Evolutionary conservation across 2,797 vertebrate species (phyloP).

Genomic region (Streptopelia turtur): DNA sequence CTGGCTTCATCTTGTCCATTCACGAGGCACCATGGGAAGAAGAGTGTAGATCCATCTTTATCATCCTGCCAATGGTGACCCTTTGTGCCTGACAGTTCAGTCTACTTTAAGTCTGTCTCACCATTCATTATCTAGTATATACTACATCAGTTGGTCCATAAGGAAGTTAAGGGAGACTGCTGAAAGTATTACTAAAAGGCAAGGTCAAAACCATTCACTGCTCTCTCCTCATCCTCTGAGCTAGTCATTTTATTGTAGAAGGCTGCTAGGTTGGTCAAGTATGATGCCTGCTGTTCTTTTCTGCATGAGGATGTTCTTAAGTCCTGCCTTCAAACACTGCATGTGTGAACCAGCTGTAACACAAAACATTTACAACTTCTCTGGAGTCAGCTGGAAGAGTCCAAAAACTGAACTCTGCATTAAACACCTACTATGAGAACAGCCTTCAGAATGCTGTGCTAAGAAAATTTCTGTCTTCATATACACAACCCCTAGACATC

Average conservation of each 20-base stretch:
- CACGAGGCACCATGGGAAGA: not conserved
- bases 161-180: not conserved
- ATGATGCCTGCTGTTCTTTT: not conserved
- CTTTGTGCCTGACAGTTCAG: not conserved
- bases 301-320: not conserved
- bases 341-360: not conserved
- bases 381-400: not conserved
- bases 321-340: not conserved
- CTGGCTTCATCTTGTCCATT: not conserved
- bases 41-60: not conserved
- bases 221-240: not conserved
- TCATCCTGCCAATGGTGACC: not conserved
- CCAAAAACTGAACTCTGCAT: not conserved
- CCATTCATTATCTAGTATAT: not conserved
- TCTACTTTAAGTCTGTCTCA: not conserved
- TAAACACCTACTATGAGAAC: not conserved
- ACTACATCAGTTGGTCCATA: not conserved
- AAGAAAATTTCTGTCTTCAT: not conserved
- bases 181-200: not conserved
- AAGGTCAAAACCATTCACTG: not conserved
- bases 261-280: not conserved
- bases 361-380: not conserved
- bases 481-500: rapidly evolving
- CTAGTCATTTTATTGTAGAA: not conserved
- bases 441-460: not conserved